Conservation (phyloP, 1,140 invertebrate genomes). For the Linepithema humile region DNA sequence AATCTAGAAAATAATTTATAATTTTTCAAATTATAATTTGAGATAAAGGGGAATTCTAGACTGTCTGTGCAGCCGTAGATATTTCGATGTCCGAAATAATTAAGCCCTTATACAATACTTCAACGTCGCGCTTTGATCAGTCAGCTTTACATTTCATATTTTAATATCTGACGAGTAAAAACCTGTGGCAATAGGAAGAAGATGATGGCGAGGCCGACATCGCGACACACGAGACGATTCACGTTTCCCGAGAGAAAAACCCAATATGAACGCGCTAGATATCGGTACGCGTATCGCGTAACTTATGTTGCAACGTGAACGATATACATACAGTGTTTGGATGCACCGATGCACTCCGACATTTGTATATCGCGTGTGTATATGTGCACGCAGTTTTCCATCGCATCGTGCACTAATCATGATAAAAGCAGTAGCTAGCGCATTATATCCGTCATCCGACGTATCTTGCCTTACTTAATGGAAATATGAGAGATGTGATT, state of each 20-base stretch:
- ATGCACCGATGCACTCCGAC: not conserved
- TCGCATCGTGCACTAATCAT: slow-evolving; percentile 73
- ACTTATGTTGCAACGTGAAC: slow-evolving; percentile 47
- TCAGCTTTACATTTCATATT: not conserved
- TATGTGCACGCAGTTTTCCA: slow-evolving; percentile 44
- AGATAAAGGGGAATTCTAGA: not conserved
- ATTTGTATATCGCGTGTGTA: slow-evolving; percentile 34
- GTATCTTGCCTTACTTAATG: slow-evolving; percentile 75
- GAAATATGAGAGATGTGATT: slow-evolving; percentile 73
- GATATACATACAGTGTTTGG: slow-evolving; percentile 31
- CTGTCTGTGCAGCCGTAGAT: not conserved
- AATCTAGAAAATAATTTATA: too few relatives aligned
- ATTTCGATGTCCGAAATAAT: not conserved
- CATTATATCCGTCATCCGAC: slow-evolving; percentile 65
- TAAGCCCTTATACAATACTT: not conserved
- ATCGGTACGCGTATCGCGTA: slow-evolving; percentile 22
- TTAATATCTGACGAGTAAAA: slow-evolving; percentile 20
- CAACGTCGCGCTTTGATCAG: slow-evolving; percentile 2
- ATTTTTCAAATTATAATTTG: not conserved
- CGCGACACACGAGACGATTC: slow-evolving; percentile 3
- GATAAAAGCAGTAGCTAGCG: slow-evolving; percentile 72
- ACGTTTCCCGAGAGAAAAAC: slow-evolving; percentile 9
- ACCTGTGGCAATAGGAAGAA: not conserved
- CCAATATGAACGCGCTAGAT: slow-evolving; percentile 41
- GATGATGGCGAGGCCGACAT: not conserved